Evolutionary conservation across 2,797 vertebrate genomes (phyloP).

Genomic region (Taeniopygia guttata): DNA sequence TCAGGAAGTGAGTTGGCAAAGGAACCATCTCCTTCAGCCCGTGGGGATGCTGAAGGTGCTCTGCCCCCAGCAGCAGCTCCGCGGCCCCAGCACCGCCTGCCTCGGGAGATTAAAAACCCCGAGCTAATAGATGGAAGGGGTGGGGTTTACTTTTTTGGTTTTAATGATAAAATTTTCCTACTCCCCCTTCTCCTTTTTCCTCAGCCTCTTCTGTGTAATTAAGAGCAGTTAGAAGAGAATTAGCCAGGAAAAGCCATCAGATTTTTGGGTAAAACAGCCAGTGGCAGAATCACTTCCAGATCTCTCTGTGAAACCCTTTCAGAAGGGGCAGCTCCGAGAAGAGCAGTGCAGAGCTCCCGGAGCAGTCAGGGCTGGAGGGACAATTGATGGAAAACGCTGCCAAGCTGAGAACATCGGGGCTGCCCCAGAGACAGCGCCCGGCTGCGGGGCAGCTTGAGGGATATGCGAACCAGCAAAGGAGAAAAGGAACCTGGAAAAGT

Average conservation of each 20-base stretch:
- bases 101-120: neutral
- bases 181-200: neutral
- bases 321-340: neutral
- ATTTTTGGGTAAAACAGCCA: neutral
- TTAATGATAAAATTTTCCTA: neutral
- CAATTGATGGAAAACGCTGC: neutral
- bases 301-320: neutral
- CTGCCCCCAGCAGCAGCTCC: rapidly evolving
- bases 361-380: neutral
- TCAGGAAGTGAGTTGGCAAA: neutral
- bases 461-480: neutral
- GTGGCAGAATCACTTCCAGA: neutral
- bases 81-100: neutral
- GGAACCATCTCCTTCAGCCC: neutral
- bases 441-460: neutral
- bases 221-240: neutral
- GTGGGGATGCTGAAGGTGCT: neutral
- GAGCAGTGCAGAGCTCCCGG: neutral
- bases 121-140: rapidly evolving
- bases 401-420: neutral
- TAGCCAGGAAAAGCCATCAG: neutral
- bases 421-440: neutral
- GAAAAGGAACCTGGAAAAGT: neutral
- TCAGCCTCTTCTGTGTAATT: neutral
- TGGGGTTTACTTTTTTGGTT: rapidly evolving